Evolutionary conservation across 2,113 vertebrate species (phyloP), one percentile per base, ranked within the genome.

Genomic region (Catharus bicknelli): DNA sequence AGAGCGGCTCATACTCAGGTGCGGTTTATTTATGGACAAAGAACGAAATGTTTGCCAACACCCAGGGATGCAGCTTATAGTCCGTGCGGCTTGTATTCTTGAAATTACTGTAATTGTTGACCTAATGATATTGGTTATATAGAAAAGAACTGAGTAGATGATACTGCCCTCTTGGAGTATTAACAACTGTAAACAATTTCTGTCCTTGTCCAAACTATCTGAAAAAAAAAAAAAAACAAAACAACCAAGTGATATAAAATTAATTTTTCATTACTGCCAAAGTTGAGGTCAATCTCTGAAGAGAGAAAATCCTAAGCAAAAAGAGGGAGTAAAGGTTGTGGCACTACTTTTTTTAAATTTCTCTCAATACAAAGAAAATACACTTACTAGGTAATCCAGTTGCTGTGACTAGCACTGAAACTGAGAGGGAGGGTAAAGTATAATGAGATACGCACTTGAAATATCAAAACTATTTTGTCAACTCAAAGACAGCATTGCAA

Each of bases 401-500:
- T 83, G 61, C 61, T 55, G 14, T 70, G 64, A 67, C 40, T 75
- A 78, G 64, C 53, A 59, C 3, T 61, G 69, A 82, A 55, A 32
- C 61, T 72, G 57, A 76, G 55, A 43, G 45, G 67, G 26, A 88
- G 58, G 42, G 32, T 87, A 5, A 90, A 85, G 58, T 82, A 27
- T 38, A 81, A 3, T n/a, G 67, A 86, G 57, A 83, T 13, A 70
- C 1, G 5, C 58, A 90, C 85, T 90, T 90, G 85, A 94, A 95
- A 90, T 54, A 63, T 45, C 55, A 21, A n/a, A 92, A 88, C 70
- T 94, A 76, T 92, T 85, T 85, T 90, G 74, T 63, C 38, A 83
- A 34, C 42, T 38, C 54, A 12, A 32, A 85, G 40, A 87, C 1
- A 1, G 38, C 82, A 91, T 50, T 50, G 7, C 45, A 54, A 83